These are phyloP conservation scores for Orgyia antiqua DNA, from an alignment of 2,888 invertebrate genomes.

Conservation along the genomic window DNA sequence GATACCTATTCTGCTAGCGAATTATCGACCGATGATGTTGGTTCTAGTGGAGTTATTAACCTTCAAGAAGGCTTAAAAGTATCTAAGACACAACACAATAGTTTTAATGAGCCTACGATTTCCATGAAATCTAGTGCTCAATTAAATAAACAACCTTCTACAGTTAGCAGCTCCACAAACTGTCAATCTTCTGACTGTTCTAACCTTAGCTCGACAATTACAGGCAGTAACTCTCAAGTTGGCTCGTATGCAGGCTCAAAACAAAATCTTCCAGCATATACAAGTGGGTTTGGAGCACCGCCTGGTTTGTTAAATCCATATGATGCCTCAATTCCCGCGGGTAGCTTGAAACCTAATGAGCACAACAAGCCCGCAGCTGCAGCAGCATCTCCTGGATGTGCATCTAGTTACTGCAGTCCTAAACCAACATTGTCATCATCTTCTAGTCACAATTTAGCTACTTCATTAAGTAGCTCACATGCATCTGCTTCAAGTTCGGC, in stretches of 20 bases:
- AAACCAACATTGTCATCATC: conserved; percentile 5
- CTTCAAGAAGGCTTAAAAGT: neutral
- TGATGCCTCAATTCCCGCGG: conserved; percentile 21
- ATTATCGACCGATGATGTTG: conserved; percentile 1
- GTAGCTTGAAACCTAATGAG: conserved; percentile 4
- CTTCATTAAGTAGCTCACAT: conserved; percentile 12
- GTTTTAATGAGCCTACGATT: conserved; percentile 7
- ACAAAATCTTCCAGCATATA: conserved; percentile 24
- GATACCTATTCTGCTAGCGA: neutral
- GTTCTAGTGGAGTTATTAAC: neutral
- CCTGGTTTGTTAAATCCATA: conserved; percentile 47
- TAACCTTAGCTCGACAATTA: conserved; percentile 2
- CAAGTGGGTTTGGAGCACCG: conserved; percentile 44
- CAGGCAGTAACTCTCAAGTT: conserved; percentile 7
- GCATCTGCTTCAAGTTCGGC: conserved; percentile 31
- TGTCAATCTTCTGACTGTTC: conserved; percentile 14
- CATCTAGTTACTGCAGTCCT: conserved; percentile 26
- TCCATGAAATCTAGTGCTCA: conserved; percentile 12
- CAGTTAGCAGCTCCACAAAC: conserved; percentile 15
- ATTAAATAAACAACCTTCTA: conserved; percentile 6
- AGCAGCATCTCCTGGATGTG: conserved; percentile 15
- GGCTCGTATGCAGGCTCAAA: conserved; percentile 4
- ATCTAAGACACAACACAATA: conserved; percentile 8
- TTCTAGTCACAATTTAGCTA: conserved; percentile 7
- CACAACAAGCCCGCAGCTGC: conserved; percentile 5